These are phyloP conservation scores for Chascanopsetta lugubris DNA, from an alignment of 2,113 vertebrate species.

Conservation along the genomic window DNA sequence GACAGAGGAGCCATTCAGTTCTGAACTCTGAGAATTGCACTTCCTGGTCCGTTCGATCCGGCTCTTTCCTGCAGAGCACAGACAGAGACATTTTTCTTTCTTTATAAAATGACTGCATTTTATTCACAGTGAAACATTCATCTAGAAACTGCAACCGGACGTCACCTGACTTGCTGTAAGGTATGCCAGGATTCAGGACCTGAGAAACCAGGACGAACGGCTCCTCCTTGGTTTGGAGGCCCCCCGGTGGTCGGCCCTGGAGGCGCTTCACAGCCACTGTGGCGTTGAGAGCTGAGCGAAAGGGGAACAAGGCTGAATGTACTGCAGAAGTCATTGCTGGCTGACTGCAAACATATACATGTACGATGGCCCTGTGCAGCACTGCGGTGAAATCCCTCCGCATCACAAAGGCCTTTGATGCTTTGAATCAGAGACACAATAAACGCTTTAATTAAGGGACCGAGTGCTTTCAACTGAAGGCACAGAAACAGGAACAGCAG, in stretches of 20 bases:
- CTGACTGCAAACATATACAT: too few relatives aligned
- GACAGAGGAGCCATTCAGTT: conserved; percentile 64
- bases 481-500: too few relatives aligned
- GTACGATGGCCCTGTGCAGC: too few relatives aligned
- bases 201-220: conserved; percentile 72
- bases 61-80: conserved; percentile 52
- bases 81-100: not conserved
- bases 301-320: too few relatives aligned
- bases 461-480: too few relatives aligned
- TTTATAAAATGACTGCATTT: not conserved
- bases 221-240: conserved; percentile 32
- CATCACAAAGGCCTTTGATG: too few relatives aligned
- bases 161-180: conserved; percentile 75
- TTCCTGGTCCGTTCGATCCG: conserved; percentile 39
- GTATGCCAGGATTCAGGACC: conserved; percentile 82
- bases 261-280: conserved; percentile 82
- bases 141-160: not conserved
- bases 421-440: too few relatives aligned
- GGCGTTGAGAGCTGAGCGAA: conserved; percentile 88
- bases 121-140: not conserved
- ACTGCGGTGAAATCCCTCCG: too few relatives aligned
- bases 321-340: not conserved
- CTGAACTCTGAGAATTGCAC: conserved; percentile 38
- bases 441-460: too few relatives aligned
- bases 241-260: conserved; percentile 56